Conservation (phyloP, 2,797 vertebrate genomes). For the Lepilemur septentrionalis region DNA sequence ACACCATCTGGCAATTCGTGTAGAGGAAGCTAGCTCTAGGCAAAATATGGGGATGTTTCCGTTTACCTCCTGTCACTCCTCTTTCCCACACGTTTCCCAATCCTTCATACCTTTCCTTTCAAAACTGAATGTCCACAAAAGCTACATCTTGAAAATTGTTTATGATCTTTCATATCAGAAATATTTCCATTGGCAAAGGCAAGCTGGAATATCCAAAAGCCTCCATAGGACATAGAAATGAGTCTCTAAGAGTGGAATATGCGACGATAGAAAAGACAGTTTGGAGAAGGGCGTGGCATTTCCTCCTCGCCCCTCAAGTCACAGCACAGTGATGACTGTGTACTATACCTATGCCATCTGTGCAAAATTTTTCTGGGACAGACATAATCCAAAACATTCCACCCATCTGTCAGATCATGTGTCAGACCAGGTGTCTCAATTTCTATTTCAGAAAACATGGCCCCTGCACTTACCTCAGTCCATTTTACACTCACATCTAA, state of each 20-base stretch:
- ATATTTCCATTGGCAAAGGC: constrained; percentile 31
- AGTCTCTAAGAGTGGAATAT: constrained; percentile 41
- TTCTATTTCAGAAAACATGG: constrained; percentile 62
- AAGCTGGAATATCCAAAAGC: constrained; percentile 36
- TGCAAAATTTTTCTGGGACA: constrained; percentile 61
- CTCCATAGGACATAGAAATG: constrained; percentile 37
- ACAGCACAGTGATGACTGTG: constrained; percentile 22
- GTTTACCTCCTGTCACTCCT: not conserved
- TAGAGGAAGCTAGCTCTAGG: not conserved
- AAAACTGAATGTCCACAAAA: not conserved
- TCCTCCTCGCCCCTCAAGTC: constrained; percentile 39
- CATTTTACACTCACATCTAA: constrained; percentile 7
- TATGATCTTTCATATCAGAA: constrained; percentile 19
- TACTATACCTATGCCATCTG: constrained; percentile 69
- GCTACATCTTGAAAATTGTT: constrained; percentile 27
- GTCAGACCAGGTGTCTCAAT: constrained; percentile 64
- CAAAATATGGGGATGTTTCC: not conserved
- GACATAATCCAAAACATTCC: constrained; percentile 70
- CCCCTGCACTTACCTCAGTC: not conserved
- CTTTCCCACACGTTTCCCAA: not conserved
- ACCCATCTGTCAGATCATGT: constrained; percentile 66
- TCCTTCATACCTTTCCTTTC: not conserved
- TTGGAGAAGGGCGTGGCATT: constrained; percentile 56
- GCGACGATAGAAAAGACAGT: not conserved
- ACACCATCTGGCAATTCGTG: constrained; percentile 24